Conservation (phyloP, 2,888 invertebrate species). For the Caenorhabditis imperialis region DNA sequence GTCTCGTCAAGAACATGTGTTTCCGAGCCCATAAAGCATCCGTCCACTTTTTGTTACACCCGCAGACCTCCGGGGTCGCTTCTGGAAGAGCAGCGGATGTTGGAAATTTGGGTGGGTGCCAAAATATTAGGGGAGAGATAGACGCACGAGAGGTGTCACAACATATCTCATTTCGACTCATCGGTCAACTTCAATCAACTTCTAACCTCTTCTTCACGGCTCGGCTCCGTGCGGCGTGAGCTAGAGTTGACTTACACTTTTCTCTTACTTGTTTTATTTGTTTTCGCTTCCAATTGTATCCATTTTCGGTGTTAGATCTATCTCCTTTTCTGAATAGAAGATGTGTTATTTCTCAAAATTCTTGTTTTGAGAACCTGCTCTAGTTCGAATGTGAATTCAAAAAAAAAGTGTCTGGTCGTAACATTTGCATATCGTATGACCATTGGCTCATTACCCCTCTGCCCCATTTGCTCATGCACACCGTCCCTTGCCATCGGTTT, state of each 20-base stretch:
- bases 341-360: no score
- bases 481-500: constrained; percentile 18
- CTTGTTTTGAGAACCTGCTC: no score
- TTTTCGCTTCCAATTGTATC: no score
- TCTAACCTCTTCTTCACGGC: constrained; percentile 49
- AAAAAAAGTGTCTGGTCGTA: no score
- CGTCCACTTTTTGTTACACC: constrained; percentile 44
- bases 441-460: no score
- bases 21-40: constrained; percentile 48
- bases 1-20: constrained; percentile 53
- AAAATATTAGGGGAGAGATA: constrained; percentile 41
- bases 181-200: constrained; percentile 60
- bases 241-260: constrained; percentile 25
- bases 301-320: no score
- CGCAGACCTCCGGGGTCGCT: constrained; percentile 20
- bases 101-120: constrained; percentile 30
- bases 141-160: constrained; percentile 50
- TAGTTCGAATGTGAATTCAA: no score
- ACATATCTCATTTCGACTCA: constrained; percentile 60
- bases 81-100: constrained; percentile 1
- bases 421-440: no score
- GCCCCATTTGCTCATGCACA: constrained; percentile 1
- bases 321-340: no score
- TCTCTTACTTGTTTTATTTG: no score
- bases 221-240: constrained; percentile 18